Base-by-base conservation (phyloP, 2,797 vertebrate genomes). In the Manis javanica region DNA sequence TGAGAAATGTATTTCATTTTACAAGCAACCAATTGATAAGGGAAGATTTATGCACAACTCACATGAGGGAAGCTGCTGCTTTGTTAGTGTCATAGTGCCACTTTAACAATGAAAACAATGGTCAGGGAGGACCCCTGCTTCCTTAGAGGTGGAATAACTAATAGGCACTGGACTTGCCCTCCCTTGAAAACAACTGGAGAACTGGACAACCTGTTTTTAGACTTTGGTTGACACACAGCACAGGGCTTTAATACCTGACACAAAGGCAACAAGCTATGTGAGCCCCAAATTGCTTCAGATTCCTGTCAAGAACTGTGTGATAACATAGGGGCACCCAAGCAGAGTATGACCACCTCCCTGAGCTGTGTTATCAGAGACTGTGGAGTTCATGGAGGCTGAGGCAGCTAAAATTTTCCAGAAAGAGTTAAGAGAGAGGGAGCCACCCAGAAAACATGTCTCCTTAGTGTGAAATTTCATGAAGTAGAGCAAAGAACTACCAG, bases 21-120 rank as follows among this genome's bases (percentile, higher is more conserved):
- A 57, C 19, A 51, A 95, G 79, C 13, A 91, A 64, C 26, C 64
- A 29, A 75, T 83, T 68, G 85, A 29, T 37, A 66, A 97, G 79
- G 21, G 31, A 90, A 11, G 26, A 51, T 5, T 31, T 74, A 34
- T 10, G 0, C 23, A 72, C 3, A 61, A 34, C 11, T 79, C 23
- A 64, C 2, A 21, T 19, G 31, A 59, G 42, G 26, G 14, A 94
- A 90, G 31, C 9, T 61, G 4, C 18, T 85, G 61, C 4, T 82
- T 78, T 82, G 8, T 31, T 21, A 21, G 9, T 68, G n/a, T 91
- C 21, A 53, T 4, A 46, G 24, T 24, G 42, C 68, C 29, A 79
- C 7, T 7, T 53, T 26, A 87, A 61, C 16, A 75, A 34, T 19
- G n/a, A 34, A 87, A 71, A 87, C 37, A 21, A 34, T 37, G 51